A percentile compares a stretch with the other conserved stretches of the same genome.
Evolutionary conservation across 2,797 vertebrate species (phyloP).

Genomic region (Dallia pectoralis): DNA sequence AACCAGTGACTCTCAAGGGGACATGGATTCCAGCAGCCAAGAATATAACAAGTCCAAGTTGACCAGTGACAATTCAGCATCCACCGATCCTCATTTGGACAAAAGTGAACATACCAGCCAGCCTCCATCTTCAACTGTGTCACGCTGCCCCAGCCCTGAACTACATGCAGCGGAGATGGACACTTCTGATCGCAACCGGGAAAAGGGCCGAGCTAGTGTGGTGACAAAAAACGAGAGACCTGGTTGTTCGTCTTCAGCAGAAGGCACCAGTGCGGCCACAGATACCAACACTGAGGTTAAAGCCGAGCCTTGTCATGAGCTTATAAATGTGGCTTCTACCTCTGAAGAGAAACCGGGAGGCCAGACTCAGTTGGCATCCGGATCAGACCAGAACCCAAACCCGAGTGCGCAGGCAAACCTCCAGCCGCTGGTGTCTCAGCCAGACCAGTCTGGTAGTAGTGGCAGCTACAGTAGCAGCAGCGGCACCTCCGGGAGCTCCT

Average conservation of each 20-base stretch:
- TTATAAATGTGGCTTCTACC: conserved; percentile 57
- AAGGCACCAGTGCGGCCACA: conserved; percentile 20
- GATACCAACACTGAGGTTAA: conserved; percentile 46
- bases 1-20: conserved; percentile 49
- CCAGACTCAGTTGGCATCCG: conserved; percentile 28
- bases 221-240: conserved; percentile 23
- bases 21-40: conserved; percentile 31
- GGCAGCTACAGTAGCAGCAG: conserved; percentile 14
- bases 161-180: conserved; percentile 50
- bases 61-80: conserved; percentile 35
- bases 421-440: conserved; percentile 65
- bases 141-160: conserved; percentile 45
- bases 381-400: conserved; percentile 53
- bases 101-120: conserved; percentile 31
- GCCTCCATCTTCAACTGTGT: conserved; percentile 13
- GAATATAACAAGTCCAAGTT: conserved; percentile 53
- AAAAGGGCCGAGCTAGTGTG: conserved; percentile 28
- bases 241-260: conserved; percentile 11
- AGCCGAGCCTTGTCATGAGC: conserved; percentile 48
- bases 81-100: conserved; percentile 49
- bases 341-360: conserved; percentile 76
- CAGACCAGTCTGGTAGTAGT: conserved; percentile 63
- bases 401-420: conserved; percentile 23
- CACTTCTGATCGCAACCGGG: conserved; percentile 29
- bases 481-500: conserved; percentile 74